phyloP scores from a whole-genome alignment of 1,140 invertebrate genomes.

The Arion vulgaris region DNA sequence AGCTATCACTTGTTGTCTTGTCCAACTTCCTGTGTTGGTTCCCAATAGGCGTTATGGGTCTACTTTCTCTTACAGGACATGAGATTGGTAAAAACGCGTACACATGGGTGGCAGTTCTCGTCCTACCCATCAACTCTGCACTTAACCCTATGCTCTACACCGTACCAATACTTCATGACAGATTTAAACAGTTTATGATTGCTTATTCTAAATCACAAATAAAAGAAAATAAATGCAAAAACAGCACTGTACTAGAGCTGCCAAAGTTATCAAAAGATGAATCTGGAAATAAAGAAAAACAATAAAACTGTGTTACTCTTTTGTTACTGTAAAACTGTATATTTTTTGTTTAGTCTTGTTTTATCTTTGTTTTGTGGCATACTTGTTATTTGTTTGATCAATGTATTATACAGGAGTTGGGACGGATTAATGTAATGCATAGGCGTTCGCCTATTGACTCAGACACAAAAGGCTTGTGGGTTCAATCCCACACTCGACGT shows the following conservation, averaged over 20 bases:
- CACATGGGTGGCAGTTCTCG: slow-evolving; percentile 47
- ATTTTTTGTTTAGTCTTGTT: no score
- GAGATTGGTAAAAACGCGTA: slow-evolving; percentile 42
- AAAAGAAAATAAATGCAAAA: background rate
- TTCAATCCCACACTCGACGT: no score
- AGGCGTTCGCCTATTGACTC: no score
- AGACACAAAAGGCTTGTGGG: no score
- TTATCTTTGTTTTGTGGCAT: no score
- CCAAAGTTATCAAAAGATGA: background rate
- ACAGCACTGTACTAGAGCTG: background rate
- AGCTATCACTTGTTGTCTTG: slow-evolving; percentile 43
- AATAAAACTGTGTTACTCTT: no score
- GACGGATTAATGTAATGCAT: no score
- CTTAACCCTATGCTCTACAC: slow-evolving; percentile 51
- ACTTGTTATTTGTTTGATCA: no score
- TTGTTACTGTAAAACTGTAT: no score
- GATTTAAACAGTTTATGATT: background rate
- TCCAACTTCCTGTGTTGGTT: slow-evolving; percentile 52
- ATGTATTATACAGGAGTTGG: no score
- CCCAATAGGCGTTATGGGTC: slow-evolving; percentile 50
- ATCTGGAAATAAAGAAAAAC: no score
- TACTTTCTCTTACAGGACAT: slow-evolving; percentile 40
- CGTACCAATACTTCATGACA: background rate
- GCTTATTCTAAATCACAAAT: background rate
- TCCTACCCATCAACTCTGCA: slow-evolving; percentile 50